Evolutionary conservation across 2,888 invertebrate species (phyloP), one percentile per base, ranked within the genome.

Genomic region (Auanema freiburgensis): DNA sequence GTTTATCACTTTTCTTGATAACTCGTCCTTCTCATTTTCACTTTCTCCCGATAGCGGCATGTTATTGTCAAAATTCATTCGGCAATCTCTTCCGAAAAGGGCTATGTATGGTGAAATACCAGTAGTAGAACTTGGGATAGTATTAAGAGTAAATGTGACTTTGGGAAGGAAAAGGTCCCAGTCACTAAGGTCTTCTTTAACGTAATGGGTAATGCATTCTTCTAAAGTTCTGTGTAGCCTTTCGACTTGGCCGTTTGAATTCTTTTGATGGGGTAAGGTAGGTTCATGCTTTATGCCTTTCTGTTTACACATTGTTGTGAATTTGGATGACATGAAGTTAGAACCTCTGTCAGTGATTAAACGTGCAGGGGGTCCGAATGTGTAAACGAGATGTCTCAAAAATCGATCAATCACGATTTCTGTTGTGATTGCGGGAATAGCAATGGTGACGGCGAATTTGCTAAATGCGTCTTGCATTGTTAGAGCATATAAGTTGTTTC

Each of bases 271-370:
- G 24, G 59, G 49, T 33, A 33, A 8, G 3, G 33, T 33, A 8
- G 33, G 33, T 8, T 33, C 33, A 33, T 33, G 33, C 3, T 3
- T 33, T 5, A 33, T 33, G 8, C 33, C 33, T 33, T 8, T 33
- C 3, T 3, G 4, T 4, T 46, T 40, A n/a, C 24, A 25, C 14
- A 49, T 21, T 11, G 16, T 14, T 25, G 41, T 51, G 24, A 49
- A 59, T 5, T 42, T 51, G 14, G 25, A 50, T 14, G 40, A 25
- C 14, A 41, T 16, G 40, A 59, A 59, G 25, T 62, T 54, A 1
- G 61, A 42, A 18, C 65, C 67, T 40, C 59, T 55, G 16, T 67
- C 67, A 16, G 65, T 62, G 6, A 62, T n/a, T 8, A 67, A n/a
- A 1, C 21, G 41, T 42, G 23, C 33, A 3, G 62, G 65, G 1